phyloP scores from a whole-genome alignment of 2,888 invertebrate species.

The Aricia artaxerxes region DNA sequence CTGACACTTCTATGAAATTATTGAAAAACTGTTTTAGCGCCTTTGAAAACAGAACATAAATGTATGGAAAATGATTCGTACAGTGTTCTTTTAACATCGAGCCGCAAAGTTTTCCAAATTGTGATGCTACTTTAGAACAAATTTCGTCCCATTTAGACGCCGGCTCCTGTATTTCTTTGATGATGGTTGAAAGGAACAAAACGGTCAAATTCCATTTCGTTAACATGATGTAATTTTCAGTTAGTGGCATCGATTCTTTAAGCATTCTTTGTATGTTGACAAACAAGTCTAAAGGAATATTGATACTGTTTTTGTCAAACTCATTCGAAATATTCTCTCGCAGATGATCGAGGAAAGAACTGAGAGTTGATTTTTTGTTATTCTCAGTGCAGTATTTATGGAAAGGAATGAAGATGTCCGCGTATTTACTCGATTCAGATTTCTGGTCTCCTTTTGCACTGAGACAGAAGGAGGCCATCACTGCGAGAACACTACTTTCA shows the following conservation, averaged over 20 bases:
- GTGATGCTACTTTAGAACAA: slow-evolving; percentile 44
- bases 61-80: slow-evolving; percentile 51
- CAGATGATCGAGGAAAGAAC: slow-evolving; percentile 47
- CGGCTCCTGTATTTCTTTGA: slow-evolving; percentile 42
- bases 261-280: slow-evolving; percentile 47
- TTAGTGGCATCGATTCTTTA: slow-evolving; percentile 44
- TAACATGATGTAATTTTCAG: slow-evolving; percentile 56
- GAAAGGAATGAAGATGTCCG: slow-evolving; percentile 51
- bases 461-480: slow-evolving; percentile 54
- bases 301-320: slow-evolving; percentile 43
- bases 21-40: slow-evolving; percentile 45
- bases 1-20: slow-evolving; percentile 38
- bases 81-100: slow-evolving; percentile 55
- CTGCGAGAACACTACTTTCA: slow-evolving; percentile 42
- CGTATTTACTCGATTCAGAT: slow-evolving; percentile 51
- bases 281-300: slow-evolving; percentile 49
- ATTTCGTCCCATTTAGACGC: slow-evolving; percentile 45
- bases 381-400: slow-evolving; percentile 47
- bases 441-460: slow-evolving; percentile 48
- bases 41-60: slow-evolving; percentile 55
- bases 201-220: slow-evolving; percentile 55
- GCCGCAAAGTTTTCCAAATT: slow-evolving; percentile 51
- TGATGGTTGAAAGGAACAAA: slow-evolving; percentile 41
- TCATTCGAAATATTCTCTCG: slow-evolving; percentile 45
- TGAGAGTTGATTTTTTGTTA: slow-evolving; percentile 41